Percentiles rank a stretch among this genome's conserved stretches.
phyloP scores from a whole-genome alignment of 2,888 invertebrate species.

The Elmis aenea region DNA sequence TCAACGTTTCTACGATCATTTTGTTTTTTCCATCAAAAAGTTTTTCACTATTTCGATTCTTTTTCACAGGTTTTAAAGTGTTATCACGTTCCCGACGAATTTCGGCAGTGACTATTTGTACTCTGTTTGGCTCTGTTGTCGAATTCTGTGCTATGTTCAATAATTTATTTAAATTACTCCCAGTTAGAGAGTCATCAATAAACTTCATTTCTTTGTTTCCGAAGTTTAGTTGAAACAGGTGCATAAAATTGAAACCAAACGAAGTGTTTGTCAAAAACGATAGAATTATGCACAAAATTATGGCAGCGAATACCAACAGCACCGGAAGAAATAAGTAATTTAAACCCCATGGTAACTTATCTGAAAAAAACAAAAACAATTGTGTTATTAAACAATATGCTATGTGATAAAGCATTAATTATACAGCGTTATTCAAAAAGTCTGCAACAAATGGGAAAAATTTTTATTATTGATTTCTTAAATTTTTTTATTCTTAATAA shows the following conservation, averaged over 20 bases:
- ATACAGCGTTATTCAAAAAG: neutral
- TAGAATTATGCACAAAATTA: constrained; percentile 14
- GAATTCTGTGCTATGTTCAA: constrained; percentile 12
- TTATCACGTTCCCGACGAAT: too few relatives aligned
- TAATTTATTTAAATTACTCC: constrained; percentile 9
- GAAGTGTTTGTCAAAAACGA: constrained; percentile 16
- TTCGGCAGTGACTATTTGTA: too few relatives aligned
- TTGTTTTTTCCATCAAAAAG: too few relatives aligned
- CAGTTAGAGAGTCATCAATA: constrained; percentile 11
- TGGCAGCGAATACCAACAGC: constrained; percentile 13
- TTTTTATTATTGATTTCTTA: neutral
- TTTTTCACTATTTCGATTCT: too few relatives aligned
- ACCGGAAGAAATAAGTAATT: constrained; percentile 12
- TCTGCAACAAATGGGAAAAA: neutral
- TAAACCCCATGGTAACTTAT: constrained; percentile 13
- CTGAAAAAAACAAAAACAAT: constrained; percentile 7
- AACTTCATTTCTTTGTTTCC: constrained; percentile 11
- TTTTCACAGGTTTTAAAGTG: too few relatives aligned
- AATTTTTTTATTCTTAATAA: neutral
- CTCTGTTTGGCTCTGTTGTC: too few relatives aligned
- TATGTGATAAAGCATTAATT: neutral
- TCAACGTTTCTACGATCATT: too few relatives aligned
- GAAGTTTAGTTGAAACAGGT: constrained; percentile 15
- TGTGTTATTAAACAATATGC: neutral
- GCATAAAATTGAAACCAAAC: constrained; percentile 13